Conservation (phyloP, 30 jellyfish, hydroid and myxozoan species). For the Aurelia sp. region DNA sequence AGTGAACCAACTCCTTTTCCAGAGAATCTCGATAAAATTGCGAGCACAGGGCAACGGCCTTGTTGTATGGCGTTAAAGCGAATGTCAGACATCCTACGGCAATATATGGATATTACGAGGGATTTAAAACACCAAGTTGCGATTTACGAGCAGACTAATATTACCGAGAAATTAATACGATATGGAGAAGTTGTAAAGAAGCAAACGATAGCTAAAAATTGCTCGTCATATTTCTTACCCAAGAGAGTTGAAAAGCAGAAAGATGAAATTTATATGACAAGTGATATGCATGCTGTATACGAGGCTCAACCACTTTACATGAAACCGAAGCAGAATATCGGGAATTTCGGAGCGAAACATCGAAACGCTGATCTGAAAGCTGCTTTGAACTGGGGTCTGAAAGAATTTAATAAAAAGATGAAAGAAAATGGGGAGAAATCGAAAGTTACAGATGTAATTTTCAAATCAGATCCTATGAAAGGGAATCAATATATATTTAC, state of each 20-base stretch:
- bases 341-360: constrained; percentile 81
- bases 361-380: constrained; percentile 71
- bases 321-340: constrained; percentile 74
- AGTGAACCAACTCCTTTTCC: constrained; percentile 72
- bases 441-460: constrained; percentile 37
- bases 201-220: constrained; percentile 60
- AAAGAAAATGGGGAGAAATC: constrained; percentile 27
- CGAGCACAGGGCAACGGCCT: constrained; percentile 75
- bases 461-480: constrained; percentile 67
- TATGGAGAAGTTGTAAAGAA: constrained; percentile 71
- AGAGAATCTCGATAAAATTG: constrained; percentile 58
- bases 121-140: constrained; percentile 80
- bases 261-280: constrained; percentile 44
- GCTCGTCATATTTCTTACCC: constrained; percentile 56
- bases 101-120: constrained; percentile 77
- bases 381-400: constrained; percentile 68
- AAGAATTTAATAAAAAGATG: constrained; percentile 44
- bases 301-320: constrained; percentile 71
- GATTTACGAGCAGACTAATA: constrained; percentile 61
- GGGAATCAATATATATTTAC: constrained; percentile 77
- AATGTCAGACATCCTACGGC: constrained; percentile 89
- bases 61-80: constrained; percentile 94
- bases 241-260: constrained; percentile 45
- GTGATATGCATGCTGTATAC: constrained; percentile 62
- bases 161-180: constrained; percentile 70